phyloP scores from a whole-genome alignment of 2,888 invertebrate species.

The Prionchulus punctatus region DNA sequence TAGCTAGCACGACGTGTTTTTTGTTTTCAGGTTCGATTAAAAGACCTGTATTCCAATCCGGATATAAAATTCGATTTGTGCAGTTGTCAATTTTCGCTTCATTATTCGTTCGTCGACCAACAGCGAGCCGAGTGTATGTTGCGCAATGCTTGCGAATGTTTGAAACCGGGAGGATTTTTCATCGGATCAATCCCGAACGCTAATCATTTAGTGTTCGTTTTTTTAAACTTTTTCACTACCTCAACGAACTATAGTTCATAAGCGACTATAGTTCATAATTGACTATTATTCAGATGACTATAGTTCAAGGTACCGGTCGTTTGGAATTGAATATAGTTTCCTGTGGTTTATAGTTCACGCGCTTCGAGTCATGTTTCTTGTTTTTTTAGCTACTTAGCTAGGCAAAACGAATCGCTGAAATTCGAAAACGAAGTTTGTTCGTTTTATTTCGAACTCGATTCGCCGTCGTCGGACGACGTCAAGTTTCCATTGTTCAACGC shows the following conservation, averaged over 20 bases:
- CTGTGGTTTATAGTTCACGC: no score
- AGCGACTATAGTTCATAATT: no score
- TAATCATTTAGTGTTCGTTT: conserved; percentile 70
- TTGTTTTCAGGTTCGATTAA: conserved; percentile 13
- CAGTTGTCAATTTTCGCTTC: conserved; percentile 94
- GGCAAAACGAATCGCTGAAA: neutral
- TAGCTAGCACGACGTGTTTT: conserved; percentile 10
- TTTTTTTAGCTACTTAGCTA: conserved; percentile 1
- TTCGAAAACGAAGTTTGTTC: conserved; percentile 39
- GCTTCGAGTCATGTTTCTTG: neutral
- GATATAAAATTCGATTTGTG: conserved; percentile 67
- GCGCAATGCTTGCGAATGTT: conserved; percentile 70
- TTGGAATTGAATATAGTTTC: no score
- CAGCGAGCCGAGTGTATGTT: conserved; percentile 82
- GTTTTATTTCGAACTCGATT: conserved; percentile 34
- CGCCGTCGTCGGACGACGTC: conserved; percentile 19
- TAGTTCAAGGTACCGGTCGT: no score
- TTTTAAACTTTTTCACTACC: no score
- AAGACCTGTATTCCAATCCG: conserved; percentile 39
- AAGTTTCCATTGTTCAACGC: conserved; percentile 79
- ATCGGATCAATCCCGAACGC: conserved; percentile 92
- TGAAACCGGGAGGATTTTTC: conserved; percentile 77
- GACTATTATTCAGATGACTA: no score
- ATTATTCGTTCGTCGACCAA: conserved; percentile 74
- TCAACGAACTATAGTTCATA: no score